phyloP scores from a whole-genome alignment of 92 coral and sea anemone species.

The Blastomussa wellsi region DNA sequence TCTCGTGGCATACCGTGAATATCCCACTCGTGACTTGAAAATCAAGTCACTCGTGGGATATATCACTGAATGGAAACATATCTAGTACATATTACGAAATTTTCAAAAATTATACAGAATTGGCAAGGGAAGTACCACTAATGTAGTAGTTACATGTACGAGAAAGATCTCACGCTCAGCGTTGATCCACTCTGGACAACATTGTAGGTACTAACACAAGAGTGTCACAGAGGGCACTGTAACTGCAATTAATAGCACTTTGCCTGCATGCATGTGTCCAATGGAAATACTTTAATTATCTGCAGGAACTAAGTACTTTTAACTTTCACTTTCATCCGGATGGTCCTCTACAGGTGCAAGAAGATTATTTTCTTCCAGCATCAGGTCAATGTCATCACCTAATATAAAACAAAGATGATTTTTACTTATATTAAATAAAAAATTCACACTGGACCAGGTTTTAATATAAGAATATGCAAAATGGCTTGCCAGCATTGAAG shows the following conservation, averaged over 20 bases:
- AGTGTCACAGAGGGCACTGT: background rate
- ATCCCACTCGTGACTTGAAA: no score
- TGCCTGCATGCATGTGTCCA: background rate
- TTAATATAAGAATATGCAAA: background rate
- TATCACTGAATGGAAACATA: no score
- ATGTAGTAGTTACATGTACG: no score
- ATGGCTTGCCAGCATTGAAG: background rate
- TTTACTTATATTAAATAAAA: background rate
- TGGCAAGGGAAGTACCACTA: no score
- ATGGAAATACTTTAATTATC: background rate
- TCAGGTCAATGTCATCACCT: constrained; percentile 72
- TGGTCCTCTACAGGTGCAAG: constrained; percentile 10
- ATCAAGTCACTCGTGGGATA: no score
- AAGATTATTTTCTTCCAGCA: constrained; percentile 82
- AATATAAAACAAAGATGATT: background rate
- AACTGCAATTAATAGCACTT: background rate
- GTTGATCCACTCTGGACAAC: no score
- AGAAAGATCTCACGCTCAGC: no score
- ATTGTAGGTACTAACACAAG: background rate
- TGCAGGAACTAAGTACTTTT: background rate
- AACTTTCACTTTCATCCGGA: constrained; percentile 2
- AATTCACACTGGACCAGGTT: no score
- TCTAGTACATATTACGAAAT: no score
- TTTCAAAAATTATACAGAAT: no score
- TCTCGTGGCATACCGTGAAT: no score